Conservation (phyloP, 2,113 vertebrate species). For the Mastomys natalensis region DNA sequence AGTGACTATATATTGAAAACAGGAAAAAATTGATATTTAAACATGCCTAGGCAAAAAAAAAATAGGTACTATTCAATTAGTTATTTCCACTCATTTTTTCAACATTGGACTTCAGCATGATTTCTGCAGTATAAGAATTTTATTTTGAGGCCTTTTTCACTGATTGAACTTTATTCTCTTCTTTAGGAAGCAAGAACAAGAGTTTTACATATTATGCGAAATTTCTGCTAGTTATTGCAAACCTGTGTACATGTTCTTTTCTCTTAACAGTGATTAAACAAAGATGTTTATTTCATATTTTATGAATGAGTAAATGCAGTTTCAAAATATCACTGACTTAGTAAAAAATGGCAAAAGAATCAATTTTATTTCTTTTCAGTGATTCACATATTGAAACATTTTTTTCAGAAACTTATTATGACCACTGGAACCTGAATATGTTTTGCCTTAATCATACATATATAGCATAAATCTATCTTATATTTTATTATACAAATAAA, state of each 20-base stretch:
- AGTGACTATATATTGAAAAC: neutral
- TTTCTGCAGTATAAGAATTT: neutral
- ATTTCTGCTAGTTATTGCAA: neutral
- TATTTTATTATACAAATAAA: neutral
- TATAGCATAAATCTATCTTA: neutral
- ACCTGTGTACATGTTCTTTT: neutral
- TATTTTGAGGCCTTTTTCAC: neutral
- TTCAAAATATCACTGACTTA: neutral
- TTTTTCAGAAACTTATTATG: neutral
- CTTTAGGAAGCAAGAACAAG: neutral
- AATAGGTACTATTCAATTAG: neutral
- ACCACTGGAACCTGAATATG: neutral
- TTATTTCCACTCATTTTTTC: neutral
- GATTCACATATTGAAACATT: neutral
- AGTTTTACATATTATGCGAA: neutral
- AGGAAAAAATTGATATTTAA: neutral
- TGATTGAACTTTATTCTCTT: neutral
- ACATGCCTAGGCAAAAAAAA: neutral
- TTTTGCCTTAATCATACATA: neutral
- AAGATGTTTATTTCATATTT: neutral
- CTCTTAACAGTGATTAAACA: neutral
- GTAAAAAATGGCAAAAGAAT: neutral
- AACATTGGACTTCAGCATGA: neutral
- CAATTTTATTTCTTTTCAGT: neutral
- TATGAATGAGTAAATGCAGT: neutral